Evolutionary conservation across 2,888 invertebrate species (phyloP), one percentile per base, ranked within the genome.

Genomic region (Eupithecia centaureata): DNA sequence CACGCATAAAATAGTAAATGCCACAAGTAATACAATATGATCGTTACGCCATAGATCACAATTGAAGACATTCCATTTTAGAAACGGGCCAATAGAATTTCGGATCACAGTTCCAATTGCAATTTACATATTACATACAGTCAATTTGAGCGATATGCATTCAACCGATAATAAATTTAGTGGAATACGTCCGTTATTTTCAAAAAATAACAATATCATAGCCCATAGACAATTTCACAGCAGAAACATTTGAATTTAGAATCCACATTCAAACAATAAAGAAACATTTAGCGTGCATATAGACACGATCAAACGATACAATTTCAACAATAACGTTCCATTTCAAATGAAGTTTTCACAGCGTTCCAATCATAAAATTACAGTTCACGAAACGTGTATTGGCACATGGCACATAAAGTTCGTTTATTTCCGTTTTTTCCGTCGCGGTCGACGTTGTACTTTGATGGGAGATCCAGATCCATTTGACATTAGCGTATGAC

Each of bases 381-480:
- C 57, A 57, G 32, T 57, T 28, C 65, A 35, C 25, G 47, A 38
- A 15, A 63, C n/a, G 28, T 27, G 28, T n/a, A 22, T 76, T 67
- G 75, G 74, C 68, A 74, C 62, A 67, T 56, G 15, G 42, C 42
- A 27, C n/a, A 65, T 64, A 25, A 28, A 51, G 64, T 63, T 72
- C 74, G 78, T 76, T 90, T 89, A 92, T 93, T 93, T 92, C 79
- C 93, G 93, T 92, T 93, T 93, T 93, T 93, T 93, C 83, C 93
- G 93, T 85, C 93, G 93, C 89, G 92, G 89, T 78, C 92, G 93
- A 89, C 92, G 93, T 89, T 90, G 89, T 88, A 90, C 93, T 92
- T 93, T 92, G 91, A 84, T 85, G 85, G 90, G 90, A 70, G 88
- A 86, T 88, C 88, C 87, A 89, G 88, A 82, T 90, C 89, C 92